Conservation (phyloP, 2,113 vertebrate genomes). For the Glareola pratincola region DNA sequence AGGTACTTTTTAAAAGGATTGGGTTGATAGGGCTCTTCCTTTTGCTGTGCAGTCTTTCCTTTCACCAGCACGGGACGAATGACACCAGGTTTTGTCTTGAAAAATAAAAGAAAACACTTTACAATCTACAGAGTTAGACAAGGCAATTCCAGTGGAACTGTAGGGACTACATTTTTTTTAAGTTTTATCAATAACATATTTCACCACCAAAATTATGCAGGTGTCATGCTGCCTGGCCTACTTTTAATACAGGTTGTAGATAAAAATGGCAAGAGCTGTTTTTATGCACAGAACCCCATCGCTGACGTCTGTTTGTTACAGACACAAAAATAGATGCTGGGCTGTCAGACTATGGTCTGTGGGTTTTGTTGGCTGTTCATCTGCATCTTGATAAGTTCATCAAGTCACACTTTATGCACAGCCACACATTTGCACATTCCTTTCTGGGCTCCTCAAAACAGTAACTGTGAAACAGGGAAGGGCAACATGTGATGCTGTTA, state of each 20-base stretch:
- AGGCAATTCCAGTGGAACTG: neutral
- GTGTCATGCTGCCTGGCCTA: neutral
- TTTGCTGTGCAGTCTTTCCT: constrained; percentile 73
- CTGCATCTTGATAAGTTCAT: neutral
- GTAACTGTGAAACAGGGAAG: neutral
- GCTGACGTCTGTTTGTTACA: neutral
- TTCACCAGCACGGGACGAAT: constrained; percentile 81
- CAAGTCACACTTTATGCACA: neutral
- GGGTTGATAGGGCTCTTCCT: constrained; percentile 73
- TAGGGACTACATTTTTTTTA: neutral
- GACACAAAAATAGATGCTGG: neutral
- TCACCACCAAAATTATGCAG: neutral
- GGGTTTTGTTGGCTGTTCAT: neutral
- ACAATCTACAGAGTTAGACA: neutral
- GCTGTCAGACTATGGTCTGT: neutral
- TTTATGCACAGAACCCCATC: neutral
- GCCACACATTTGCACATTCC: neutral
- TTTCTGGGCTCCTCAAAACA: neutral
- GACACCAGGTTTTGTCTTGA: constrained; percentile 88
- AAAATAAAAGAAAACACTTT: neutral
- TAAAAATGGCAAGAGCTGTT: neutral
- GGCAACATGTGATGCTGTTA: neutral
- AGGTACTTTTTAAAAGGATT: constrained; percentile 81
- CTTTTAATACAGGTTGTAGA: neutral
- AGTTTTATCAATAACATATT: neutral